Evolutionary conservation across 2,113 vertebrate species (phyloP).

Genomic region (Oostethus manadensis): DNA sequence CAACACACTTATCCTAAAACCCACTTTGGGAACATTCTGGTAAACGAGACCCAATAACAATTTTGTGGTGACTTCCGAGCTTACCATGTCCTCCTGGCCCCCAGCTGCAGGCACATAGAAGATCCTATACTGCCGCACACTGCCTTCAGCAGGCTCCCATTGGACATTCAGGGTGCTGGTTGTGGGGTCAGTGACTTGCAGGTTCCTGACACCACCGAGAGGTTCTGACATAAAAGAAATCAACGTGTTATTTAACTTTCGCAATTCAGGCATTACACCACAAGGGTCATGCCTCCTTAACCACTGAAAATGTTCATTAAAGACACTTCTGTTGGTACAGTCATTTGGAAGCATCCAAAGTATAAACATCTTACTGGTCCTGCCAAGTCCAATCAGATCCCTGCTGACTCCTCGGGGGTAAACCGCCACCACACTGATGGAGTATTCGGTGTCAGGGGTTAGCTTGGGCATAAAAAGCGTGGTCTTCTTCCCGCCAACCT

Average conservation of each 20-base stretch:
- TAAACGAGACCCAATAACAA: background rate
- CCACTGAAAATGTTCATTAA: background rate
- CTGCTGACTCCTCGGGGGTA: slow-evolving; percentile 79
- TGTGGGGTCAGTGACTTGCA: slow-evolving; percentile 88
- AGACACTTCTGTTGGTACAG: background rate
- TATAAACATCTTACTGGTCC: slow-evolving; percentile 80
- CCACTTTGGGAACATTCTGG: background rate
- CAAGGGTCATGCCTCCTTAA: background rate
- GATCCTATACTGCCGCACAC: slow-evolving; percentile 86
- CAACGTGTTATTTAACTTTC: background rate
- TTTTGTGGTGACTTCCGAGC: background rate
- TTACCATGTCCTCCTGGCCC: slow-evolving; percentile 84
- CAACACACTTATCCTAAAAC: background rate
- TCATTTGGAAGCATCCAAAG: background rate
- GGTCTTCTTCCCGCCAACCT: slow-evolving; percentile 86
- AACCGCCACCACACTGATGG: slow-evolving; percentile 81
- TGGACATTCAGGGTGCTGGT: slow-evolving; percentile 85
- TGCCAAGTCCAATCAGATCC: slow-evolving; percentile 85
- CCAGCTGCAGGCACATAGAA: slow-evolving; percentile 81
- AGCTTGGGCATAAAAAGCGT: slow-evolving; percentile 87
- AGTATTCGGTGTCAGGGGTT: slow-evolving; percentile 87
- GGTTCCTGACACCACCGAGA: slow-evolving; percentile 84
- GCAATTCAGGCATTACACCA: background rate
- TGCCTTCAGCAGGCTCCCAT: slow-evolving; percentile 95
- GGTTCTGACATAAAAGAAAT: slow-evolving; percentile 74